phyloP scores from a whole-genome alignment of 2,113 vertebrate genomes.

The Pterocles burchelli region DNA sequence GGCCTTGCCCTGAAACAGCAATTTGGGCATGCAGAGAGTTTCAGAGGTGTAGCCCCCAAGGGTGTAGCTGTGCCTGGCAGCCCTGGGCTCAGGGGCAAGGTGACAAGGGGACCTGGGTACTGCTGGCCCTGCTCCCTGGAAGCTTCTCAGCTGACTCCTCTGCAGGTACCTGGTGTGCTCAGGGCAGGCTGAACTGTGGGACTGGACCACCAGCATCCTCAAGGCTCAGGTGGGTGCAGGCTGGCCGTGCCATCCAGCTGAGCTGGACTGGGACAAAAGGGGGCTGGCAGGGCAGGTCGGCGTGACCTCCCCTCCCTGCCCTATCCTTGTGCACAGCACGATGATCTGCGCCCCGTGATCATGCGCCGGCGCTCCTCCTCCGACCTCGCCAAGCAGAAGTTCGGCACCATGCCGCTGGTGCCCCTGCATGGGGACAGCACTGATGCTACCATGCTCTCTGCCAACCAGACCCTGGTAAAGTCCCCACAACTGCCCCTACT shows the following conservation, averaged over 20 bases:
- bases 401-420: slow-evolving; percentile 95
- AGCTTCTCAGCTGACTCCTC: not conserved
- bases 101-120: not conserved
- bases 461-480: slow-evolving; percentile 94
- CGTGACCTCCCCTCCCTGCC: not conserved
- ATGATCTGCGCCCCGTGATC: slow-evolving; percentile 84
- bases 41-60: not conserved
- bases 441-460: slow-evolving; percentile 89
- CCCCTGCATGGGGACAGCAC: slow-evolving; percentile 90
- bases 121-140: not conserved
- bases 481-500: not conserved
- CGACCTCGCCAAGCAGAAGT: slow-evolving; percentile 92
- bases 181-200: slow-evolving; percentile 90
- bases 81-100: not conserved
- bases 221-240: slow-evolving; percentile 86
- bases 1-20: not conserved
- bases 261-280: not conserved
- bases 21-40: not conserved
- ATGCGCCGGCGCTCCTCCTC: slow-evolving; percentile 90
- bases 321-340: slow-evolving; percentile 71
- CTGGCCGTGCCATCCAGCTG: rapidly evolving
- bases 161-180: slow-evolving; percentile 87
- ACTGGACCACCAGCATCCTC: slow-evolving; percentile 93
- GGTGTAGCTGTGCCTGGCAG: not conserved
- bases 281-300: not conserved